Percentiles rank a stretch among this genome's conserved stretches.
These are phyloP conservation scores for Saguinus imperator DNA, from an alignment of 2,113 vertebrate genomes.

Conservation along the genomic window DNA sequence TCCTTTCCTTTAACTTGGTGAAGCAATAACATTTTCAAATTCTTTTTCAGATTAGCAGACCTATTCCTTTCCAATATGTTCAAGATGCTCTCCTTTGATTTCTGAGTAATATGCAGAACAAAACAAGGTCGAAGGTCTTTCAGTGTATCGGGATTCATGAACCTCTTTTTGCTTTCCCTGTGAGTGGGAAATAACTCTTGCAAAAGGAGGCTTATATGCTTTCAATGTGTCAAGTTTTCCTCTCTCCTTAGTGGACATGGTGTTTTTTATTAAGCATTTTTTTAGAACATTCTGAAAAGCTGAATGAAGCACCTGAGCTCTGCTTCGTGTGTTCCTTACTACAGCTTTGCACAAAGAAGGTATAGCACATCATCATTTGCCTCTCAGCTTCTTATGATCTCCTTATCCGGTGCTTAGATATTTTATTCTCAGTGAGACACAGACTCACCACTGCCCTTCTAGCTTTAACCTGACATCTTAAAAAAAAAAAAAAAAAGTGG, in stretches of 20 bases:
- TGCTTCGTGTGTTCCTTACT: neutral
- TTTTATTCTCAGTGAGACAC: neutral
- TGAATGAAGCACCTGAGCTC: neutral
- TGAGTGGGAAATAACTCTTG: neutral
- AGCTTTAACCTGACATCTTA: conserved; percentile 83
- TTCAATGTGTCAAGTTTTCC: neutral
- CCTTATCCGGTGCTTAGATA: neutral
- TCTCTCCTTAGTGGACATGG: neutral
- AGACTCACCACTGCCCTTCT: neutral
- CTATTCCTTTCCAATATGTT: neutral
- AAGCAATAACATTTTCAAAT: neutral
- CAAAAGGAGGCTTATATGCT: neutral
- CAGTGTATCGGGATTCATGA: neutral
- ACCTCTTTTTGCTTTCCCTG: neutral
- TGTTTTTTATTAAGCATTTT: conserved; percentile 14
- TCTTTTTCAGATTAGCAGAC: neutral
- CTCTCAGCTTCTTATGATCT: neutral
- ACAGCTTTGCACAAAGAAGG: neutral
- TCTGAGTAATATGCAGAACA: neutral
- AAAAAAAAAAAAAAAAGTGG: too few species aligned
- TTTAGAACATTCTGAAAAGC: neutral
- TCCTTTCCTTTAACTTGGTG: neutral
- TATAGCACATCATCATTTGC: neutral
- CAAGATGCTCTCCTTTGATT: neutral
- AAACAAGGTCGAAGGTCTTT: neutral